phyloP scores from a whole-genome alignment of 1,140 invertebrate species.

The Drosophila obscura region DNA sequence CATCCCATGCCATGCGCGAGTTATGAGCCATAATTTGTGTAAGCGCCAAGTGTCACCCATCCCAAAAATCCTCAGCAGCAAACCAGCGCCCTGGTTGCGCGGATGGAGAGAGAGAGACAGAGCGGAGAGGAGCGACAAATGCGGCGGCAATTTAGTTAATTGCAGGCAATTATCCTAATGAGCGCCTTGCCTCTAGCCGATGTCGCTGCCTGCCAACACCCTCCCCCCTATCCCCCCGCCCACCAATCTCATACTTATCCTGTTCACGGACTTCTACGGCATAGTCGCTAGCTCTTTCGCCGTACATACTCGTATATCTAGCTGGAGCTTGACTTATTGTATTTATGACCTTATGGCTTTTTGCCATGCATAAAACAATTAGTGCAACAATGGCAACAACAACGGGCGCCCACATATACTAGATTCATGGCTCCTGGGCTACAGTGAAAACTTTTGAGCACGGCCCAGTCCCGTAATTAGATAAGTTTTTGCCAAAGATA shows the following conservation, averaged over 20 bases:
- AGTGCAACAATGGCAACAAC: conserved; percentile 37
- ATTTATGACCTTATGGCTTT: conserved; percentile 78
- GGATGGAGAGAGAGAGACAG: too few species aligned
- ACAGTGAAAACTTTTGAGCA: conserved; percentile 8
- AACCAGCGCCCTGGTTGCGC: not conserved
- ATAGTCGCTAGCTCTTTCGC: conserved; percentile 21
- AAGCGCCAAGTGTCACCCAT: conserved; percentile 58
- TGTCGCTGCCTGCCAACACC: conserved; percentile 33
- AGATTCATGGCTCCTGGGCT: too few species aligned
- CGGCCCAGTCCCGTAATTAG: conserved; percentile 18
- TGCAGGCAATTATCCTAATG: conserved; percentile 82
- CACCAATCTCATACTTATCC: not conserved
- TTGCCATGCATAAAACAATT: conserved; percentile 67
- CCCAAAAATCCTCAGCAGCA: conserved; percentile 4
- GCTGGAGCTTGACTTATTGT: conserved; percentile 63
- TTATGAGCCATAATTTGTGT: conserved; percentile 80
- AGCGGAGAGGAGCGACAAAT: conserved; percentile 67
- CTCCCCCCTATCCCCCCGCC: not conserved
- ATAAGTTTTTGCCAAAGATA: conserved; percentile 22
- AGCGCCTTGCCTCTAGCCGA: conserved; percentile 72
- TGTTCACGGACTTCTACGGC: conserved; percentile 1
- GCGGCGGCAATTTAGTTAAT: conserved; percentile 82
- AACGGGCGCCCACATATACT: too few species aligned
- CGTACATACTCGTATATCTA: conserved; percentile 46
- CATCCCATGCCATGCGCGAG: conserved; percentile 47